Evolutionary conservation across 2,113 vertebrate genomes (phyloP).

Genomic region (Notothenia coriiceps): DNA sequence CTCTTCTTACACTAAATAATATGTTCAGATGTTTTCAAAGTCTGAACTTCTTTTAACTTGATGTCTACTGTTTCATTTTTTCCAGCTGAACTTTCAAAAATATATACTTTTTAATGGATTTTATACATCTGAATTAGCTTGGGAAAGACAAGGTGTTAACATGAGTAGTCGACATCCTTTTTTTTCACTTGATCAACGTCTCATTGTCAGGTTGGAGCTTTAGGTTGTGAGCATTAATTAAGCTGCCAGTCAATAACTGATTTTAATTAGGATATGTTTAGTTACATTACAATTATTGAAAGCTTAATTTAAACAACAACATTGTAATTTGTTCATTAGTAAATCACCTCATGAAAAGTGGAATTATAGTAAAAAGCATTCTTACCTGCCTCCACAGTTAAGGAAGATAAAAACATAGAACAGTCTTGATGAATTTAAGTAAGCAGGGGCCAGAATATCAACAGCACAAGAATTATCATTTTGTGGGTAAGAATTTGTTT

Average conservation of each 20-base stretch:
- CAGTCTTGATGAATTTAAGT: too few species aligned
- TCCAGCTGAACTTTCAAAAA: too few species aligned
- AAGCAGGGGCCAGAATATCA: too few species aligned
- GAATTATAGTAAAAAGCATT: too few species aligned
- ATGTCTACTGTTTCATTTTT: not conserved
- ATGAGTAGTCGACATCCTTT: not conserved
- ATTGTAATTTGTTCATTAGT: too few species aligned
- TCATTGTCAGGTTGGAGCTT: constrained; percentile 2
- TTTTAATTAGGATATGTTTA: not conserved
- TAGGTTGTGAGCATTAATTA: constrained; percentile 28
- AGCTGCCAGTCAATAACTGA: constrained; percentile 27
- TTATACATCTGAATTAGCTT: not conserved
- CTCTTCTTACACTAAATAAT: not conserved
- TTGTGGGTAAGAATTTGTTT: not conserved
- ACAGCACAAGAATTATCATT: too few species aligned
- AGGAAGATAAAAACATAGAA: too few species aligned
- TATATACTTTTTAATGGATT: not conserved
- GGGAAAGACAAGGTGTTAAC: not conserved
- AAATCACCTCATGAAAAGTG: too few species aligned
- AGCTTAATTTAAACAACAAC: not conserved
- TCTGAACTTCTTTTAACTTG: not conserved
- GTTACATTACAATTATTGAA: not conserved
- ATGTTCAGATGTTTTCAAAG: not conserved
- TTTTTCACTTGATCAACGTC: not conserved
- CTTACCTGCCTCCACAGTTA: too few species aligned